Evolutionary conservation across 1,140 invertebrate species (phyloP), one percentile per base, ranked within the genome.

Genomic region (Heliconius melpomene): DNA sequence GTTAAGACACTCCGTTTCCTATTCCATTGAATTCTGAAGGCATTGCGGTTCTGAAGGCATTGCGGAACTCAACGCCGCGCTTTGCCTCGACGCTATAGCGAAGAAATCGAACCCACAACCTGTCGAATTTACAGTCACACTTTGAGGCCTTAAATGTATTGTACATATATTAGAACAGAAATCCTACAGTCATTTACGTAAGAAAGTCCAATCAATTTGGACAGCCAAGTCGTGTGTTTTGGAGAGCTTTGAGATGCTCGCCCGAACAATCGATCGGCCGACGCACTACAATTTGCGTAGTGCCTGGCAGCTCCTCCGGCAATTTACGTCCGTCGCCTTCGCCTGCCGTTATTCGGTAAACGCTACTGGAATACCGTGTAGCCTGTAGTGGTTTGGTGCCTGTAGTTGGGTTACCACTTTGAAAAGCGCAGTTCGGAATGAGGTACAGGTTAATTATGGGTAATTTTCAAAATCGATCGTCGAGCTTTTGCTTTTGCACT

Each of bases 391-490:
- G 40, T 46, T 16, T 3, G 40, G 40, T 46, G 86, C 89, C 90
- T 89, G 88, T 18, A 20, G 50, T 92, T 86, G 86, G 83, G 80
- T 89, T 90, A 90, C 86, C 88, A 89, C 84, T 91, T 91, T 92
- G 87, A 92, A 93, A 91, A 85, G 90, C 82, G 88, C 86, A 87
- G 85, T 89, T 86, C 89, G 83, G 86, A 91, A 87, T 89, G 87
- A 90, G 90, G 93, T 93, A 90, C 91, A 92, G 88, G 88, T 89
- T 94, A 94, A 94, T 94, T 94, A 90, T 88, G 90, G 91, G 91
- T 87, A 94, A 93, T 93, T 94, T 94, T 93, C 88, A 93, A 93
- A 94, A 94, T 93, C 91, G 92, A 90, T 91, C 87, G 90, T 82
- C 91, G 88, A 93, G 89, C 91, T 90, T 93, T 93, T 85, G 89